Conservation (phyloP, 2,888 invertebrate genomes). For the Crocallis elinguaria region DNA sequence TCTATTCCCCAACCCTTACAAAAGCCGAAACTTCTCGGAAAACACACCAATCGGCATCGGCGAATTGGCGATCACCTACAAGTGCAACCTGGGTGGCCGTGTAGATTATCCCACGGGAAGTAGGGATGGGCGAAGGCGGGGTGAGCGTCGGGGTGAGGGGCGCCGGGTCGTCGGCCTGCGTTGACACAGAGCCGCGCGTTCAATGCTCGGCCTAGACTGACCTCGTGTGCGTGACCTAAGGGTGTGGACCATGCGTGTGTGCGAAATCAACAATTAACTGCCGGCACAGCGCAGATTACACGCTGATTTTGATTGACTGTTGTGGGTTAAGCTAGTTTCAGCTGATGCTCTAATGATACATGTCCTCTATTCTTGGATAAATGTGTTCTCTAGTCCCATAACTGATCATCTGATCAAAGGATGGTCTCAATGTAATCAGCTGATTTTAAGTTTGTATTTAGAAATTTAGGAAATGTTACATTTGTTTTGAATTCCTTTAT, state of each 20-base stretch:
- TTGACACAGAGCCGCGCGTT: slow-evolving; percentile 74
- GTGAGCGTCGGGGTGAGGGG: slow-evolving; percentile 34
- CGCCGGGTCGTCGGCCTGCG: slow-evolving; percentile 64
- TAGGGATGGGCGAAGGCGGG: slow-evolving; percentile 28
- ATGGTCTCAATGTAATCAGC: too few relatives aligned
- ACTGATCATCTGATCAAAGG: too few relatives aligned
- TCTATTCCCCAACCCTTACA: slow-evolving; percentile 7
- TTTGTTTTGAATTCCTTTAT: too few relatives aligned
- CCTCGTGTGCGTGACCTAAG: slow-evolving; percentile 64
- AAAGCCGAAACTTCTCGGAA: slow-evolving; percentile 3
- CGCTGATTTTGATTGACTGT: slow-evolving; percentile 7
- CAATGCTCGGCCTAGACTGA: slow-evolving; percentile 76
- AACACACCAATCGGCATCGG: slow-evolving; percentile 14
- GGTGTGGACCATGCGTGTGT: slow-evolving; percentile 18
- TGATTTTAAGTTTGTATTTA: too few relatives aligned
- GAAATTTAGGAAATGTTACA: too few relatives aligned
- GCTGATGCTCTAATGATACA: too few relatives aligned
- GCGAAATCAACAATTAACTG: slow-evolving; percentile 27
- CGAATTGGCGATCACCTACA: slow-evolving; percentile 45
- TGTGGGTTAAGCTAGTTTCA: background rate
- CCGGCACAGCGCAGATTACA: slow-evolving; percentile 2
- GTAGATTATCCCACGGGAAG: slow-evolving; percentile 52
- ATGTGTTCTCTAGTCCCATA: too few relatives aligned
- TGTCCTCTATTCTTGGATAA: too few relatives aligned
- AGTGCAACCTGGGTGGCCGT: slow-evolving; percentile 59